phyloP scores from a whole-genome alignment of 2,113 vertebrate genomes.

The Scomber scombrus region DNA sequence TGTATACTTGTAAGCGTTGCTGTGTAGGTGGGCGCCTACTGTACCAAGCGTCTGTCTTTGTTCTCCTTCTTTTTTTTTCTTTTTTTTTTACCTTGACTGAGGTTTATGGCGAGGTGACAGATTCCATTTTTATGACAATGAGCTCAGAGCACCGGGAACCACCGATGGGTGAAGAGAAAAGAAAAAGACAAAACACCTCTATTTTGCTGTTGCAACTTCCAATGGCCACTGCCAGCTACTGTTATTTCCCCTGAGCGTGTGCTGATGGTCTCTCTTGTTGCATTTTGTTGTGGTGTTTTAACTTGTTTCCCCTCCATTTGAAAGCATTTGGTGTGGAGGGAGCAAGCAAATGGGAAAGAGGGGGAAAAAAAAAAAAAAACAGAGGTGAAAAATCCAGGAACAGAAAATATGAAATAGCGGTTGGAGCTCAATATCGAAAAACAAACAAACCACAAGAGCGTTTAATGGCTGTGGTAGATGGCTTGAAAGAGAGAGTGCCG shows the following conservation, averaged over 20 bases:
- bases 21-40: constrained; percentile 60
- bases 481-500: constrained; percentile 2
- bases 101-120: constrained; percentile 60
- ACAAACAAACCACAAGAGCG: constrained; percentile 50
- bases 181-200: constrained; percentile 72
- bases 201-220: constrained; percentile 72
- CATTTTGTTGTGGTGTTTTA: constrained; percentile 74
- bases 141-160: constrained; percentile 66
- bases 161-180: constrained; percentile 50
- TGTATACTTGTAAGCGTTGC: constrained; percentile 26
- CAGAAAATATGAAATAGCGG: constrained; percentile 52
- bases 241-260: constrained; percentile 82
- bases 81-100: constrained; percentile 62
- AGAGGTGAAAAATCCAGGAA: constrained; percentile 24
- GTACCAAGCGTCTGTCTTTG: constrained; percentile 54
- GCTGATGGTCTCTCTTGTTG: constrained; percentile 68
- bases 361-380: constrained; percentile 19
- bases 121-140: constrained; percentile 81
- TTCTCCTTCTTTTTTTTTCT: constrained; percentile 5
- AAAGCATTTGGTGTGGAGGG: constrained; percentile 66
- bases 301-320: constrained; percentile 76
- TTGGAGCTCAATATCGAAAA: constrained; percentile 59
- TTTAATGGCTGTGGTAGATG: constrained; percentile 48
- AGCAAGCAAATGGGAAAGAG: constrained; percentile 32
- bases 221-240: constrained; percentile 60